Base-by-base conservation (phyloP, 2,797 vertebrate species). In the Garrulus glandarius region DNA sequence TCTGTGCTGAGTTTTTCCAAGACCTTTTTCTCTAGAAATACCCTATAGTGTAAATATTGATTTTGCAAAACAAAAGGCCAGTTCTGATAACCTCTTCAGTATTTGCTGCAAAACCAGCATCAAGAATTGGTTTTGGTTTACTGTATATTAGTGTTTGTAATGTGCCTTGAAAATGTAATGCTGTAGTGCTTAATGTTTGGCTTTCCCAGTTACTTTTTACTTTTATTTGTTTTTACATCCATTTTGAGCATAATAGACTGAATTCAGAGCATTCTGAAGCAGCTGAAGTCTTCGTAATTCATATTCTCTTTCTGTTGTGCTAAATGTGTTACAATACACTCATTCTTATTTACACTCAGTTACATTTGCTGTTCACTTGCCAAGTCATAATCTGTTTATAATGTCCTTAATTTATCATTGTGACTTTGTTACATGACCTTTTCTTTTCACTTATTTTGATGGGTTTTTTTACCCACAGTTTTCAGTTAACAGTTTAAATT, bases 11-110 rank as follows among this genome's bases (percentile, higher is more conserved):
- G 55, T 84, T 93, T 64, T 92, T 91, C 89, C 72, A 92, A 83
- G 75, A 91, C 43, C 47, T 63, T 91, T 89, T 90, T 78, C 59
- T 95, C 80, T 92, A 61, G 77, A 92, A 82, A 93, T 91, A 86
- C 47, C 9, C 22, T 60, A 11, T 23, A 63, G 32, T 88, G 56
- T 92, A 95, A 95, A 95, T 94, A 93, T 90, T 95, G 95, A 52
- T 82, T 95, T 90, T 92, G 18, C 80, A 90, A 52, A 91, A 95
- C 86, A 94, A 84, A 95, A 95, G 94, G 41, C 90, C 90, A 94
- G 22, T 76, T 96, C 84, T 89, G 90, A 95, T 95, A 97, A 96
- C 92, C 84, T 85, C 77, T 84, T 57, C 91, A 74, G 39, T 92
- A 91, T 94, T 81, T 94, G 77, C 83, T 93, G 44, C 70, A 84